Evolutionary conservation across 2,888 invertebrate genomes (phyloP).

Genomic region (Pterobdella sp.): DNA sequence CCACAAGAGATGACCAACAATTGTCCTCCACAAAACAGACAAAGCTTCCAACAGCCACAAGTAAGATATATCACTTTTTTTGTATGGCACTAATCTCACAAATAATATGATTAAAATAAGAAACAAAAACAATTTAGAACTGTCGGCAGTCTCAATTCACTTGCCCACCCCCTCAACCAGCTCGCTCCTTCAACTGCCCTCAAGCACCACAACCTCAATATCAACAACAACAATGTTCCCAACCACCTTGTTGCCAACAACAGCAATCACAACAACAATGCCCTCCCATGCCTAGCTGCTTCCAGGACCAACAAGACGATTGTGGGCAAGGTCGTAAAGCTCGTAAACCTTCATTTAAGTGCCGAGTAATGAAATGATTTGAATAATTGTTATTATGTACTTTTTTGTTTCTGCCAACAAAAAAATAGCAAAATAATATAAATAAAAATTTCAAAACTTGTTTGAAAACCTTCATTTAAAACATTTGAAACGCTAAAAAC

Average conservation of each 20-base stretch:
- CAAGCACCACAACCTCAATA: neutral
- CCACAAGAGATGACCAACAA: neutral
- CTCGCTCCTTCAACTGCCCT: neutral
- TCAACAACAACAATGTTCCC: neutral
- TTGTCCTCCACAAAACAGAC: neutral
- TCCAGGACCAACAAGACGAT: slow-evolving; percentile 2
- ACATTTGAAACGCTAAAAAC: too few species aligned
- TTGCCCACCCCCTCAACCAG: neutral
- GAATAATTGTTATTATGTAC: too few species aligned
- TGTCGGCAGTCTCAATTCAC: neutral
- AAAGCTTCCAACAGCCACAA: slow-evolving; percentile 9
- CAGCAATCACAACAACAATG: slow-evolving; percentile 9
- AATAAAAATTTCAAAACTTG: too few species aligned
- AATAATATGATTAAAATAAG: neutral
- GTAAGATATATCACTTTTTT: too few species aligned
- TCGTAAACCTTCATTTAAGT: neutral
- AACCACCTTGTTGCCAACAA: neutral
- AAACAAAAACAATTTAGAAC: neutral
- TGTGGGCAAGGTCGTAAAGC: neutral
- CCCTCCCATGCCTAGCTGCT: neutral
- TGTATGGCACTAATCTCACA: neutral
- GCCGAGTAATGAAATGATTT: too few species aligned
- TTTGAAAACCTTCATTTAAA: too few species aligned
- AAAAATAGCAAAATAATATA: too few species aligned
- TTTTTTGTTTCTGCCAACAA: too few species aligned